Evolutionary conservation across 2,888 invertebrate genomes (phyloP), one percentile per base, ranked within the genome.

Genomic region (Protodeltote pygarga): DNA sequence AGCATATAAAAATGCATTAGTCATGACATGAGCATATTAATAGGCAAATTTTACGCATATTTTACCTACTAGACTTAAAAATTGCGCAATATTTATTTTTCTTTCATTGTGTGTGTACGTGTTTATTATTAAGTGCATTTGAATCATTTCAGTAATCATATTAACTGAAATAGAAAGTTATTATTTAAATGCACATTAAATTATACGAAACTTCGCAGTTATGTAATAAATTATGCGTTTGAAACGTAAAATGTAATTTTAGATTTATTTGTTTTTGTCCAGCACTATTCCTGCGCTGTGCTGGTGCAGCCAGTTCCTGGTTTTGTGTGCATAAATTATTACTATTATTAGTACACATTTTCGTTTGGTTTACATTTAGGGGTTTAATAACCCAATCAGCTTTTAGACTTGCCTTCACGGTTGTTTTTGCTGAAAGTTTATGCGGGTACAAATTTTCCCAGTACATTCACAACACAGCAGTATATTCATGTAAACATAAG

Each of bases 81-180:
- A 3, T 13, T 9, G 8, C 17, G 17, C 11, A 9, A 5, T 48
- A 10, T 21, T 27, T 25, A 24, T 21, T 11, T 20, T 27, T 21
- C n/a, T 54, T 21, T 21, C 16, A 5, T 48, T 8, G 14, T 11
- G n/a, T 11, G 21, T 57, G 1, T 14, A 13, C 20, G 10, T 29
- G 27, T 33, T 20, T 5, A 6, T n/a, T 1, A 13, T 21, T 6
- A 0, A 3, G 10, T 28, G 19, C 8, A 19, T 55, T 23, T 13
- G 9, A n/a, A 9, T n/a, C 14, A 17, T 16, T 44, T n/a, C 2
- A 9, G 9, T 19, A 17, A 6, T 10, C 3, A 17, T 20, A 8
- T 32, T 19, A 16, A 13, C 23, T 24, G 25, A 38, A 53, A 53
- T 38, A 25, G 45, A 55, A 53, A 61, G 37, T 60, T 37, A 19